Conservation (phyloP, 2,113 vertebrate genomes). For the Boleophthalmus pectinirostris region DNA sequence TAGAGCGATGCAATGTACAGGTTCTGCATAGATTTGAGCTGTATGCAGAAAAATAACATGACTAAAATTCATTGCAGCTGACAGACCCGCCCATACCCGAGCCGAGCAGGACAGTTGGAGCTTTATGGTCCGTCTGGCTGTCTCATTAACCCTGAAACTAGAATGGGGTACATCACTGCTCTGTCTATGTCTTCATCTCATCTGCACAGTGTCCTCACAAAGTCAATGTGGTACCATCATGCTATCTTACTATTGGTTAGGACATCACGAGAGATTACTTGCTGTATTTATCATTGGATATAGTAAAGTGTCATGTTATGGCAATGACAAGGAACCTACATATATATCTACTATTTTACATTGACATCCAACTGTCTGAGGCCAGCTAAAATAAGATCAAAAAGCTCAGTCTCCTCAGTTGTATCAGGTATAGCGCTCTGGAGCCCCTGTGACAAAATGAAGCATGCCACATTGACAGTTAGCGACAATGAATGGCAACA, state of each 20-base stretch:
- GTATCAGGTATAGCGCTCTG: neutral
- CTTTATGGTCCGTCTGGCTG: conserved; percentile 38
- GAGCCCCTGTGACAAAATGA: neutral
- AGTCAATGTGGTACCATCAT: conserved; percentile 34
- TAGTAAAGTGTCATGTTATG: neutral
- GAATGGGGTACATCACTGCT: conserved; percentile 39
- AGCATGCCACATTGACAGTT: no score
- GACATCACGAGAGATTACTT: neutral
- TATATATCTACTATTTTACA: no score
- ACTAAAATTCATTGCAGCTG: conserved; percentile 1
- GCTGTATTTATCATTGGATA: neutral
- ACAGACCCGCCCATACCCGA: conserved; percentile 27
- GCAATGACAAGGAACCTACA: no score
- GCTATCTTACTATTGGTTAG: conserved; percentile 8
- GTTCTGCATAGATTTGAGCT: neutral
- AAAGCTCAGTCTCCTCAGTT: neutral
- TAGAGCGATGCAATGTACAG: neutral
- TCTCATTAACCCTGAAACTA: conserved; percentile 59
- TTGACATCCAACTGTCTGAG: no score
- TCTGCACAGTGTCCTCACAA: conserved; percentile 33
- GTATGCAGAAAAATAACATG: neutral
- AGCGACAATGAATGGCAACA: no score
- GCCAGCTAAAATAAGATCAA: neutral
- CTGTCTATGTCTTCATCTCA: conserved; percentile 41
- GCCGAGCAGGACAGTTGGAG: conserved; percentile 44